These are phyloP conservation scores for Emberiza fucata DNA, from an alignment of 2,113 vertebrate genomes.

Conservation along the genomic window DNA sequence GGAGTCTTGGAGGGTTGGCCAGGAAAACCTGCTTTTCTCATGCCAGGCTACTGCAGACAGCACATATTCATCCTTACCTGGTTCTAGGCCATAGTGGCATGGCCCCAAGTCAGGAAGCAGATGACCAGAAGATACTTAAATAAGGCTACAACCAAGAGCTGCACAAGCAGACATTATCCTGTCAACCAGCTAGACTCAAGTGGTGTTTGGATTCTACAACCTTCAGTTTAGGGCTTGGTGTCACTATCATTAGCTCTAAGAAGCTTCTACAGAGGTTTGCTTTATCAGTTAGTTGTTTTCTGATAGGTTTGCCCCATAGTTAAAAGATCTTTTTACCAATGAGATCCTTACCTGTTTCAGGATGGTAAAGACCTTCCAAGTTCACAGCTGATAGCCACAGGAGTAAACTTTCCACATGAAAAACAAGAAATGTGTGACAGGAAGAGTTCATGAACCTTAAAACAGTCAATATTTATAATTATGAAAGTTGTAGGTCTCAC, in stretches of 20 bases:
- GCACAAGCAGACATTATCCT: background rate
- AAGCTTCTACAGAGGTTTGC: background rate
- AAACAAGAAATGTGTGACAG: background rate
- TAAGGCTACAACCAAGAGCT: background rate
- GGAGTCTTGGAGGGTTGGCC: background rate
- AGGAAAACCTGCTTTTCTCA: background rate
- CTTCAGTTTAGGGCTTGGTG: background rate
- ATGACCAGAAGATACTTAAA: background rate
- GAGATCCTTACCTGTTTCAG: background rate
- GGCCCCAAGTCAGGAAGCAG: background rate
- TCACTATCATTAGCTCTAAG: background rate
- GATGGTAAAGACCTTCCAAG: background rate
- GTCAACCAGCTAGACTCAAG: background rate
- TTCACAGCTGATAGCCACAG: background rate
- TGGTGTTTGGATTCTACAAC: background rate
- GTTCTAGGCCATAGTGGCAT: background rate
- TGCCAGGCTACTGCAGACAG: background rate
- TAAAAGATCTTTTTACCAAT: background rate
- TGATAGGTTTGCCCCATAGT: background rate
- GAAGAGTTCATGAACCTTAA: constrained; percentile 22
- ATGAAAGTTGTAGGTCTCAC: constrained; percentile 31
- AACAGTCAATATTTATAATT: constrained; percentile 30
- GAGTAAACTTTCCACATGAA: background rate
- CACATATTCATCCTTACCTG: background rate
- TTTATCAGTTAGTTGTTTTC: background rate